These are phyloP conservation scores for Charina bottae DNA, from an alignment of 2,113 vertebrate species.

Conservation along the genomic window DNA sequence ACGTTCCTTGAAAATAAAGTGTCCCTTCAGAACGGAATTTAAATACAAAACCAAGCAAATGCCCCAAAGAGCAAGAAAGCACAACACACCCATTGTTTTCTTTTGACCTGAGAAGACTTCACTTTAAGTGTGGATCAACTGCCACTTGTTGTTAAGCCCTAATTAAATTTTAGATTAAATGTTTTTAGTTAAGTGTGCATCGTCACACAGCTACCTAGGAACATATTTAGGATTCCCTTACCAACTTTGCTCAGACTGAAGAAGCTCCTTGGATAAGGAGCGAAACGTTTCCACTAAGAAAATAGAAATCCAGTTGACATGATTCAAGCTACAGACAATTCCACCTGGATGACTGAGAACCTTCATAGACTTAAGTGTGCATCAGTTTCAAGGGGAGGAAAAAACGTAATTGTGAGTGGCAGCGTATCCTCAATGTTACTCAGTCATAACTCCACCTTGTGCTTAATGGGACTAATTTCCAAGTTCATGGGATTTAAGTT, in stretches of 20 bases:
- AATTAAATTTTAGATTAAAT: neutral
- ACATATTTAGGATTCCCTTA: no score
- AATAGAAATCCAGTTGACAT: no score
- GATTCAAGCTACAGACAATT: no score
- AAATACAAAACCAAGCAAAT: neutral
- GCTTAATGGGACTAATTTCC: neutral
- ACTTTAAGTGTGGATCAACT: neutral
- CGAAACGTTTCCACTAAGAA: no score
- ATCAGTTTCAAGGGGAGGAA: neutral
- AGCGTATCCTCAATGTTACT: neutral
- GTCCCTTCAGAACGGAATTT: neutral
- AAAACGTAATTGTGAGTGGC: neutral
- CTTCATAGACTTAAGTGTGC: neutral
- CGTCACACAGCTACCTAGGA: no score
- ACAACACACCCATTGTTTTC: neutral
- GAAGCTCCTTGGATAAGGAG: no score
- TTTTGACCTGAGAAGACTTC: slow-evolving; percentile 26
- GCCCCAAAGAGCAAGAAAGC: neutral
- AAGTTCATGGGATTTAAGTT: neutral
- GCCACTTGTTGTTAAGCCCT: neutral
- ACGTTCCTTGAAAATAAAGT: fast-evolving
- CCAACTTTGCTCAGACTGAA: no score
- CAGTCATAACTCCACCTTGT: neutral
- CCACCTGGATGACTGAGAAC: no score
- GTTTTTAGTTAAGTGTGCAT: neutral